Percentiles rank a stretch among this genome's conserved stretches.
phyloP scores from a whole-genome alignment of 2,797 vertebrate species.

The Sebastes iracundus region DNA sequence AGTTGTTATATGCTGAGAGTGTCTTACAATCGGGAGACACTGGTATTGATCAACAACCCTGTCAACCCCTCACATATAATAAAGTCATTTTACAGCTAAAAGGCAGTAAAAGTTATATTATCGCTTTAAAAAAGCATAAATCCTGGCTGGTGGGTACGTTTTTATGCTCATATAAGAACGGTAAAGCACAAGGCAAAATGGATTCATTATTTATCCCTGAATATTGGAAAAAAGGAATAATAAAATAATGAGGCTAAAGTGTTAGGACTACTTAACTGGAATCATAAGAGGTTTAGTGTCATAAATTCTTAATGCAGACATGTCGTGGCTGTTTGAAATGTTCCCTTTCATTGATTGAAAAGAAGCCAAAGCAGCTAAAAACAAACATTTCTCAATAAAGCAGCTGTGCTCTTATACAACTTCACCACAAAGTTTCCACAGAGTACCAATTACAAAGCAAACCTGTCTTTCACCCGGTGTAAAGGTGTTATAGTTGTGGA shows the following conservation, averaged over 20 bases:
- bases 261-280: constrained; percentile 13
- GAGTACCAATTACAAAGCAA: background rate
- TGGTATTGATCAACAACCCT: constrained; percentile 45
- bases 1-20: constrained; percentile 3
- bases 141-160: background rate
- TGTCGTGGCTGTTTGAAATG: constrained; percentile 1
- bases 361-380: background rate
- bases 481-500: background rate
- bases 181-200: background rate
- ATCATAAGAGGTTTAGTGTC: constrained; percentile 1
- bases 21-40: constrained; percentile 29
- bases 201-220: constrained; percentile 33
- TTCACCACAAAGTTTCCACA: background rate
- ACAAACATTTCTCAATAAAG: background rate
- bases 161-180: constrained; percentile 12
- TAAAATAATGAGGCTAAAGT: constrained; percentile 25
- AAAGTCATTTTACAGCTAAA: constrained; percentile 25
- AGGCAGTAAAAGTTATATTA: constrained; percentile 41
- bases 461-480: background rate
- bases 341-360: constrained; percentile 3
- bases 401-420: background rate
- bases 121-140: constrained; percentile 9
- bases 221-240: constrained; percentile 32
- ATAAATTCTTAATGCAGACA: constrained; percentile 26
- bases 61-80: constrained; percentile 29